These are phyloP conservation scores for Lasioglossum villosulum DNA, from an alignment of 2,888 invertebrate species.

Conservation along the genomic window DNA sequence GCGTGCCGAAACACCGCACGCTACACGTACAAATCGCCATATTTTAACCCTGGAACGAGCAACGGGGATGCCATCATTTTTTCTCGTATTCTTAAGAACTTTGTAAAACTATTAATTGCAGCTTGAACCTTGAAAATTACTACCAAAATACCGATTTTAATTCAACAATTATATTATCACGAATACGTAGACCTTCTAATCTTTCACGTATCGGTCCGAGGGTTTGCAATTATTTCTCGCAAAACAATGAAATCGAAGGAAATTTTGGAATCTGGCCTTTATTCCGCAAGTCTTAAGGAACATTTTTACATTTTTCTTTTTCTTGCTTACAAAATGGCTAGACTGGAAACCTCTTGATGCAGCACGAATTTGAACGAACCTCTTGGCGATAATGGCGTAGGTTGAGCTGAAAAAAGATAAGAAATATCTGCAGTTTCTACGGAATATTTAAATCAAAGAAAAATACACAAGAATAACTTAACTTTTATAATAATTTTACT, in stretches of 20 bases:
- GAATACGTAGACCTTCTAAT: not conserved
- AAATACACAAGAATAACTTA: too few relatives aligned
- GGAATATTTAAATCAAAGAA: not conserved
- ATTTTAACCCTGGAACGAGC: conserved; percentile 40
- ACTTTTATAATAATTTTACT: too few relatives aligned
- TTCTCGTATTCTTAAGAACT: not conserved
- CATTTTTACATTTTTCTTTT: not conserved
- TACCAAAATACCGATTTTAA: not conserved
- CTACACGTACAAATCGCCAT: conserved; percentile 30
- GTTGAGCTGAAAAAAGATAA: not conserved
- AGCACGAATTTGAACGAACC: not conserved
- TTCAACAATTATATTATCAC: not conserved
- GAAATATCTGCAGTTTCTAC: too few relatives aligned
- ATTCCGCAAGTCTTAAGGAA: not conserved
- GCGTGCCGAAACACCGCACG: conserved; percentile 36
- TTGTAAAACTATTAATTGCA: conserved; percentile 2
- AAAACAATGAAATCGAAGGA: not conserved
- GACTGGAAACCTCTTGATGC: not conserved
- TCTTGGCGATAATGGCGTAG: not conserved
- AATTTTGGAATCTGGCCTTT: not conserved
- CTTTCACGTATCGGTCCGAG: not conserved
- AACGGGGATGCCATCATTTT: not conserved
- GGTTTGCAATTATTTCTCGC: not conserved
- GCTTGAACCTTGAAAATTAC: not conserved
- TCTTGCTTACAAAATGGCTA: not conserved